A percentile compares a stretch with the other conserved stretches of the same genome.
phyloP scores from a whole-genome alignment of 1,140 invertebrate species.

The Rhopalosiphum maidis region DNA sequence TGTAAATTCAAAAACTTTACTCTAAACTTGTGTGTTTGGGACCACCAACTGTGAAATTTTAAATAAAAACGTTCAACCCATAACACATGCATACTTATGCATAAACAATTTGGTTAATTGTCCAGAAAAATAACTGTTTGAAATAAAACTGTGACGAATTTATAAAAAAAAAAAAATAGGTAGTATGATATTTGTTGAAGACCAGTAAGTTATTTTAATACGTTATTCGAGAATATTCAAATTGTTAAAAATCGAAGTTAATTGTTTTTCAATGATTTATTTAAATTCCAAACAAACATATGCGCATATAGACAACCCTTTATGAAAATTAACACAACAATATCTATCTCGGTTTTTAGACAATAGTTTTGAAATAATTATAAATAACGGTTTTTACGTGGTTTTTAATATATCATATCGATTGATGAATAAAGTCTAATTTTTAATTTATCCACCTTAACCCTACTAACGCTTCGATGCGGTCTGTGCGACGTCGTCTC shows the following conservation, averaged over 20 bases:
- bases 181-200: neutral
- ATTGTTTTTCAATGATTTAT: neutral
- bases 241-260: neutral
- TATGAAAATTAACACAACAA: neutral
- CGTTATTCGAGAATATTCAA: neutral
- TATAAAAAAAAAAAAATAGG: neutral
- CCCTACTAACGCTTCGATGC: neutral
- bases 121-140: neutral
- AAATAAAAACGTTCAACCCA: neutral
- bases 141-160: neutral
- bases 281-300: neutral
- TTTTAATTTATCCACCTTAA: too few species aligned
- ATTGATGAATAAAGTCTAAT: too few species aligned
- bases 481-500: neutral
- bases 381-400: neutral
- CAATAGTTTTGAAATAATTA: neutral
- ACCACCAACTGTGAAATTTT: constrained; percentile 16
- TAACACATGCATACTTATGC: neutral
- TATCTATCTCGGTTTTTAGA: neutral
- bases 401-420: too few species aligned
- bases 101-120: neutral
- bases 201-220: neutral
- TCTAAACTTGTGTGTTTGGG: neutral
- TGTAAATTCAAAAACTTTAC: constrained; percentile 12
- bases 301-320: neutral